Evolutionary conservation across 2,888 invertebrate species (phyloP).

Genomic region (Opisthograptis luteolata): DNA sequence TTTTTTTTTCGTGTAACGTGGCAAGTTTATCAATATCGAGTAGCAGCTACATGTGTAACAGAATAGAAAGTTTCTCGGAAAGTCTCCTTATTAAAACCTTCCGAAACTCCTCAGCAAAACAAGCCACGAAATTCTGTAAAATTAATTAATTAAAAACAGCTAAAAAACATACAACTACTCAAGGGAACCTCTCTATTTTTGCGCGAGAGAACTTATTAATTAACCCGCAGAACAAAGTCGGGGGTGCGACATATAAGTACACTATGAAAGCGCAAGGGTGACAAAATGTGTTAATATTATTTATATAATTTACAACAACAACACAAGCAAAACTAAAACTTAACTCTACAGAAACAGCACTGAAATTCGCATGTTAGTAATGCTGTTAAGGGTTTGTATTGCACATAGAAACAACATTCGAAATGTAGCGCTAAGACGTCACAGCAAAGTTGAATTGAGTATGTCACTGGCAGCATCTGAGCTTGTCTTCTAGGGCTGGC

Average conservation of each 20-base stretch:
- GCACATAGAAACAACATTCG: constrained; percentile 31
- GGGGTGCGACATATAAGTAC: constrained; percentile 57
- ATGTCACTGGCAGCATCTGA: constrained; percentile 34
- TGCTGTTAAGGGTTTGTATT: constrained; percentile 29
- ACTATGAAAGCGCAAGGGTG: constrained; percentile 59
- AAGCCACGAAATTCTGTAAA: not conserved
- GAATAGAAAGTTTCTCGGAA: too few species aligned
- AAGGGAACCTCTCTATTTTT: constrained; percentile 44
- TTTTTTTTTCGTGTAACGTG: too few species aligned
- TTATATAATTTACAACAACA: constrained; percentile 43
- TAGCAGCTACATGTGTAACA: too few species aligned
- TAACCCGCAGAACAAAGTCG: constrained; percentile 65
- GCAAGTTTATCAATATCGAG: too few species aligned
- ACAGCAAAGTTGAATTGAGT: constrained; percentile 43
- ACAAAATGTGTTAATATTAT: constrained; percentile 58
- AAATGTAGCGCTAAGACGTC: constrained; percentile 45
- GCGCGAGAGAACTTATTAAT: constrained; percentile 67
- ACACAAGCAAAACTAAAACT: constrained; percentile 37
- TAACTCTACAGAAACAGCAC: not conserved
- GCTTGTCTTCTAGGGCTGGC: constrained; percentile 63
- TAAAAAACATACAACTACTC: constrained; percentile 29
- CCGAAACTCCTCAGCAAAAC: too few species aligned
- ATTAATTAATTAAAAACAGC: not conserved
- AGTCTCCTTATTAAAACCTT: too few species aligned
- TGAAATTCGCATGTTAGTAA: constrained; percentile 8